Evolutionary conservation across 1,140 invertebrate species (phyloP).

Genomic region (Phenacoccus solenopsis): DNA sequence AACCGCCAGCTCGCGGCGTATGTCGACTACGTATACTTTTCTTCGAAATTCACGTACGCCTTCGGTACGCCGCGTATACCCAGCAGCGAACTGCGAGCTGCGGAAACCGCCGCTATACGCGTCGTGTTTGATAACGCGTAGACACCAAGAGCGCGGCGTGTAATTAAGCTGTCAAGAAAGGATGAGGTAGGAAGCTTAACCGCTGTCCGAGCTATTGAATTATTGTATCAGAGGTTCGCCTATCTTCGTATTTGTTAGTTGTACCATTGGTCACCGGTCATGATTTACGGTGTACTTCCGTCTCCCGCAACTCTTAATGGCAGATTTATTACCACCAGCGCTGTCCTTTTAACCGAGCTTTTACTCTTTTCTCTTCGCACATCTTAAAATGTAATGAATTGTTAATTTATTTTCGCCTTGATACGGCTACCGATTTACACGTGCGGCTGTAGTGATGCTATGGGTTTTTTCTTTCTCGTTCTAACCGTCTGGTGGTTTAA

Average conservation of each 20-base stretch:
- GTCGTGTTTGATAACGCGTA: background rate
- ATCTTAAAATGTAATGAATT: constrained; percentile 3
- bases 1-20: too few relatives aligned
- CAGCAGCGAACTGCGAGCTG: too few relatives aligned
- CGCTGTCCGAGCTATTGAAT: background rate
- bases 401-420: constrained; percentile 2
- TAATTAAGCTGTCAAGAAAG: constrained; percentile 2
- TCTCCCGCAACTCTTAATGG: background rate
- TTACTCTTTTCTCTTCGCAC: constrained; percentile 1
- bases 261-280: background rate
- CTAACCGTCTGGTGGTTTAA: too few relatives aligned
- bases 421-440: too few relatives aligned
- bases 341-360: constrained; percentile 1
- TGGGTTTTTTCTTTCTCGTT: too few relatives aligned
- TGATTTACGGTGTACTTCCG: background rate
- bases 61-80: too few relatives aligned
- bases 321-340: background rate
- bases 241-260: background rate
- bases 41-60: too few relatives aligned
- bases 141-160: background rate
- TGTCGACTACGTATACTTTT: too few relatives aligned
- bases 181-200: background rate
- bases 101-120: too few relatives aligned
- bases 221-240: background rate
- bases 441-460: too few relatives aligned